Conservation (phyloP, 2,888 invertebrate genomes). For the Monoplex corrugatus region DNA sequence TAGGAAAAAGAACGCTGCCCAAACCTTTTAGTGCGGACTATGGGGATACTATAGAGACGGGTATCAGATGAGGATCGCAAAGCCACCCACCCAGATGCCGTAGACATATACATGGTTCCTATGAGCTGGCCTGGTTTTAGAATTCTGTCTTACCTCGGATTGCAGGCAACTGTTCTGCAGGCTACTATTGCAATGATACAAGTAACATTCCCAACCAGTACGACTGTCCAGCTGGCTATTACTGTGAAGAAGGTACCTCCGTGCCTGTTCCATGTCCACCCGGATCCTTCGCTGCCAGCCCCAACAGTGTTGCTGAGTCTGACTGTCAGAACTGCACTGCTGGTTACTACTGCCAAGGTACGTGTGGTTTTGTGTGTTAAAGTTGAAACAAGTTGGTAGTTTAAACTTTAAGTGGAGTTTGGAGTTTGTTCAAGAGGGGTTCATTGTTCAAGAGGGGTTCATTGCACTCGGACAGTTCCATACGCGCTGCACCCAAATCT, state of each 20-base stretch:
- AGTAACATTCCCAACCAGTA: constrained; percentile 73
- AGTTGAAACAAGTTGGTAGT: no score
- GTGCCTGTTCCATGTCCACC: constrained; percentile 75
- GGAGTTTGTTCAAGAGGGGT: neutral
- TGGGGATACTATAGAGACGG: no score
- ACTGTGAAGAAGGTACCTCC: constrained; percentile 75
- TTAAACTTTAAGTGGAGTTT: neutral
- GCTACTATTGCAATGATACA: constrained; percentile 78
- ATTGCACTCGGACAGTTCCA: no score
- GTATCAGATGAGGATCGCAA: no score
- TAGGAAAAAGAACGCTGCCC: no score
- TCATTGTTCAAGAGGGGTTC: no score
- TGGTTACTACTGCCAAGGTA: constrained; percentile 76
- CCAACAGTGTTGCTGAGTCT: constrained; percentile 62
- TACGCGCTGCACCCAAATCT: no score
- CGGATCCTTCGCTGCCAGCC: constrained; percentile 74
- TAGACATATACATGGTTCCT: no score
- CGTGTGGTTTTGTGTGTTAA: neutral
- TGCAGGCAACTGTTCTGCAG: constrained; percentile 75
- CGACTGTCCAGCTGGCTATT: constrained; percentile 76
- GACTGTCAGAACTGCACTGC: constrained; percentile 76
- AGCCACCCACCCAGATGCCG: no score
- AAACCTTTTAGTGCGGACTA: no score
- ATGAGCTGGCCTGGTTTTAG: no score
- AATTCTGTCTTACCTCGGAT: no score